Evolutionary conservation across 2,113 vertebrate genomes (phyloP).

Genomic region (Ctenomys sociabilis): DNA sequence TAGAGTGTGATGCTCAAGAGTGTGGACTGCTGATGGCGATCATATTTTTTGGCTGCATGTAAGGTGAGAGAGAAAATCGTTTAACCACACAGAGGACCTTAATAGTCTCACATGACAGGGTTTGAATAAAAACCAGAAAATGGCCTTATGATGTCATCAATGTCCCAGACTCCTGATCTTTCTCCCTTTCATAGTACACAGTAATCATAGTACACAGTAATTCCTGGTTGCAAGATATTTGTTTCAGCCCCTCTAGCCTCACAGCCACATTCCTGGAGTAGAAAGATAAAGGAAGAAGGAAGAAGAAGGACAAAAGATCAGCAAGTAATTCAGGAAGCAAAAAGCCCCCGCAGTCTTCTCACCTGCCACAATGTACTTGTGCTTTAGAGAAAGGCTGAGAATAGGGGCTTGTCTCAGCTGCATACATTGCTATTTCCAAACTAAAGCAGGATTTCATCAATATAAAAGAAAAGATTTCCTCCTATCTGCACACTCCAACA

Average conservation of each 20-base stretch:
- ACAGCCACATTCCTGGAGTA: background rate
- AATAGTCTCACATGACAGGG: background rate
- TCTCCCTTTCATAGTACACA: background rate
- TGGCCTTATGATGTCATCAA: background rate
- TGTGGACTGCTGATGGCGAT: background rate
- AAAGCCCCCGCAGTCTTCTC: background rate
- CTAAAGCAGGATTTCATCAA: conserved; percentile 11
- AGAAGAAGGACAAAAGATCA: background rate
- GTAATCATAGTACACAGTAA: background rate
- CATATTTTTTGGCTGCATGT: background rate
- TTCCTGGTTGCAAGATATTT: background rate
- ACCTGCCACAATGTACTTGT: background rate
- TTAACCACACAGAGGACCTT: background rate
- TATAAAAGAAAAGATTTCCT: background rate
- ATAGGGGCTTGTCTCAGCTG: background rate
- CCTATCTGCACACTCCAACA: background rate
- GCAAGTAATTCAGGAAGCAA: background rate
- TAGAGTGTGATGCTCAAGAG: background rate
- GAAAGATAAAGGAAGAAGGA: background rate
- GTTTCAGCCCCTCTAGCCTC: background rate
- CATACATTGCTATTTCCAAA: background rate
- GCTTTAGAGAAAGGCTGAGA: background rate
- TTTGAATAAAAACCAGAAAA: background rate
- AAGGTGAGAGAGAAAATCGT: background rate
- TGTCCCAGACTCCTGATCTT: background rate